Evolutionary conservation across 2,113 vertebrate genomes (phyloP), one percentile per base, ranked within the genome.

Genomic region (Elaphurus davidianus): DNA sequence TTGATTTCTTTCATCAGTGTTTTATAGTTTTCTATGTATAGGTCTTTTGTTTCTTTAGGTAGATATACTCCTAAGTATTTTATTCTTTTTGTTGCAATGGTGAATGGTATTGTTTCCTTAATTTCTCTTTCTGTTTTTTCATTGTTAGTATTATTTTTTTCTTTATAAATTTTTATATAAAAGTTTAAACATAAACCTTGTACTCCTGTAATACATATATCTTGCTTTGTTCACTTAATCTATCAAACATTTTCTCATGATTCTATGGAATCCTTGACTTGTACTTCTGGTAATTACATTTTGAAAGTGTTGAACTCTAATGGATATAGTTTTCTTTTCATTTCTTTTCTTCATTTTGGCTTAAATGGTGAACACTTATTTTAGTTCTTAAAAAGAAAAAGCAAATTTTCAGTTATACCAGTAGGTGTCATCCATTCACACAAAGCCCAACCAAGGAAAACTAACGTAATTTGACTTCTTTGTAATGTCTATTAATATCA

Each of bases 371-470:
- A 91, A 94, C 27, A 33, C 16, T 78, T 64, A 4, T 59, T 95
- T 97, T 93, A 83, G 14, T 54, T 84, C 50, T 90, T 88, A 81
- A 76, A 96, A 74, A 86, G 16, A 94, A 87, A 91, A 94, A 47
- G 43, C 33, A 40, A 27, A 89, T 83, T 97, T 95, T 96, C 47
- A 50, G 50, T 89, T 96, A 54, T 82, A 64, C 98, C 98, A 98
- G 98, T 96, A 98, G 98, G 93, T 98, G 97, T 98, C 98, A 97
- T 96, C 95, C 36, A 88, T 54, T 97, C 87, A 95, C 64, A 76
- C 30, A 59, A 93, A 97, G 84, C 76, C 55, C 28, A 67, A 67
- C 30, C 9, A 36, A 59, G 57, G 76, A 79, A 91, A 71, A 52
- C 14, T 10, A 76, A 54, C 11, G 30, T 54, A 74, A 90, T 90